These are phyloP conservation scores for Hofmannophila pseudospretella DNA, from an alignment of 2,888 invertebrate genomes.

Conservation along the genomic window DNA sequence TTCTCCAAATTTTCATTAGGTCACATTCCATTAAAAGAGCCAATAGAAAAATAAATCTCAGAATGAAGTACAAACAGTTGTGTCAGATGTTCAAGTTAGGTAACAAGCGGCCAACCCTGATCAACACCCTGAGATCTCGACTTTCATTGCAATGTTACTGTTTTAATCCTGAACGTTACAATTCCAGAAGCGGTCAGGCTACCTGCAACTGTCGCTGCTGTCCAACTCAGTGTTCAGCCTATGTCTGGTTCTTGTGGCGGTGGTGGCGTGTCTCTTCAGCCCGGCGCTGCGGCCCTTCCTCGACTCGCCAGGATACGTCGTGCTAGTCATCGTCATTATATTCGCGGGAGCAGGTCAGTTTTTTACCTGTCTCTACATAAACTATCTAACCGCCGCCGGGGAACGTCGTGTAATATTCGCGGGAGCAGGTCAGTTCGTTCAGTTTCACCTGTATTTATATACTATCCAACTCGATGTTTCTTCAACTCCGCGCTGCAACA, in stretches of 20 bases:
- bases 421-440: conserved; percentile 58
- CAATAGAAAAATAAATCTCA: too few relatives aligned
- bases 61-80: too few relatives aligned
- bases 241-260: conserved; percentile 59
- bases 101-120: too few relatives aligned
- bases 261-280: conserved; percentile 60
- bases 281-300: conserved; percentile 35
- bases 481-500: conserved; percentile 45
- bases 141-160: too few relatives aligned
- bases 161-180: not conserved
- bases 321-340: conserved; percentile 38
- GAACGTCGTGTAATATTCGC: conserved; percentile 39
- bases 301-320: conserved; percentile 33
- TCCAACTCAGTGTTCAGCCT: conserved; percentile 66
- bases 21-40: too few relatives aligned
- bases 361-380: too few relatives aligned
- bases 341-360: conserved; percentile 47
- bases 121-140: too few relatives aligned
- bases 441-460: too few relatives aligned
- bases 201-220: conserved; percentile 53
- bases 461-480: too few relatives aligned
- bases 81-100: too few relatives aligned
- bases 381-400: too few relatives aligned
- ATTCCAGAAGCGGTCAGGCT: conserved; percentile 50
- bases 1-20: too few relatives aligned